These are phyloP conservation scores for Tenualosa thibaudeaui DNA, from an alignment of 2,797 vertebrate species.

Conservation along the genomic window DNA sequence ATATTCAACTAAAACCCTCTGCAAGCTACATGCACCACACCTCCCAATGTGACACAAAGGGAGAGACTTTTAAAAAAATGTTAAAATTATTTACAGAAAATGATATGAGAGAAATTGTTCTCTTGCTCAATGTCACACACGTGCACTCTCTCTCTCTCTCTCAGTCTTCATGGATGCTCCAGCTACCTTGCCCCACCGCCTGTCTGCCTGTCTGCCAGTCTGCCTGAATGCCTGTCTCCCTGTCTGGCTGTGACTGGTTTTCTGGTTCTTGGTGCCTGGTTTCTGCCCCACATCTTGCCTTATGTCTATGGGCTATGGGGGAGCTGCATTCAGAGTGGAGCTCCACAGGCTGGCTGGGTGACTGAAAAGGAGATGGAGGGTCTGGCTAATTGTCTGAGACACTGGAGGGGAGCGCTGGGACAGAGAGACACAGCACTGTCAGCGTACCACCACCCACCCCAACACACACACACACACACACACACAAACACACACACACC, in stretches of 20 bases:
- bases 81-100: not conserved
- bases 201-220: no score
- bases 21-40: not conserved
- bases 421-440: conserved; percentile 13
- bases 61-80: no score
- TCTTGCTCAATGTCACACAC: not conserved
- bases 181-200: no score
- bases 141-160: no score
- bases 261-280: not conserved
- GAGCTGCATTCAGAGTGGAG: not conserved
- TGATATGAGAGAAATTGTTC: no score
- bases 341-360: not conserved
- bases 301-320: not conserved
- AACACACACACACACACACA: not conserved
- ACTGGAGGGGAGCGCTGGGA: conserved; percentile 32
- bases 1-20: not conserved
- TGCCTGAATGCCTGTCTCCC: not conserved
- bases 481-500: not conserved
- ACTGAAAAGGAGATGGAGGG: conserved; percentile 18
- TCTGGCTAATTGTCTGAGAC: conserved; percentile 27
- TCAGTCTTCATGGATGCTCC: no score
- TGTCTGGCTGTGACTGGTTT: not conserved
- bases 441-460: not conserved
- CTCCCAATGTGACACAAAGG: not conserved
- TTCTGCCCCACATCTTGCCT: not conserved